Percentiles rank a stretch among this genome's conserved stretches.
These are phyloP conservation scores for Catharus minimus DNA, from an alignment of 2,113 vertebrate species.

Conservation along the genomic window DNA sequence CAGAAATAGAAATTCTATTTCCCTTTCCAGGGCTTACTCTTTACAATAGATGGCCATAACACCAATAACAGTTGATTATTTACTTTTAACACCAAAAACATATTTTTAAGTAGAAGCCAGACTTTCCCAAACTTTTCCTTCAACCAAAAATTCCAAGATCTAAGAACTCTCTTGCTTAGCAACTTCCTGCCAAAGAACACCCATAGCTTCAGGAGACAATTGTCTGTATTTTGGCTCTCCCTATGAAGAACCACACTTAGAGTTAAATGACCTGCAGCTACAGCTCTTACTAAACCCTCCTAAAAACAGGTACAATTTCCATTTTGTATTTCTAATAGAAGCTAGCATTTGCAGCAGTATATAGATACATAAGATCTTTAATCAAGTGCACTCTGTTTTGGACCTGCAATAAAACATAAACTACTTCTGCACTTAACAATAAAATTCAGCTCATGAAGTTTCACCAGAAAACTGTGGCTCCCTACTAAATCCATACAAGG, in stretches of 20 bases:
- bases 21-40: neutral
- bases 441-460: neutral
- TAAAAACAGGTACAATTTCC: neutral
- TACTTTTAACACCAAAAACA: neutral
- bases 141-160: neutral
- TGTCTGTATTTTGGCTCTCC: neutral
- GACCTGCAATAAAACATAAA: neutral
- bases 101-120: neutral
- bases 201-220: neutral
- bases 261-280: constrained; percentile 7
- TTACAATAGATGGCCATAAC: neutral
- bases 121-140: neutral
- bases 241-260: neutral
- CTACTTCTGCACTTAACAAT: neutral
- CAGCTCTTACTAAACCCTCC: neutral
- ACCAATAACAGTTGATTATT: neutral
- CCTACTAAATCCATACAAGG: neutral
- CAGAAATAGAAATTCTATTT: neutral
- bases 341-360: neutral
- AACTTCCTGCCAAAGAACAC: neutral
- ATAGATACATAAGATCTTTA: neutral
- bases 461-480: neutral
- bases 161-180: neutral
- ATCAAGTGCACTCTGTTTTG: neutral
- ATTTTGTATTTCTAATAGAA: neutral